Percentiles rank a stretch among this genome's conserved stretches.
Evolutionary conservation across 2,888 invertebrate genomes (phyloP).

Genomic region (Caenorhabditis sinica): DNA sequence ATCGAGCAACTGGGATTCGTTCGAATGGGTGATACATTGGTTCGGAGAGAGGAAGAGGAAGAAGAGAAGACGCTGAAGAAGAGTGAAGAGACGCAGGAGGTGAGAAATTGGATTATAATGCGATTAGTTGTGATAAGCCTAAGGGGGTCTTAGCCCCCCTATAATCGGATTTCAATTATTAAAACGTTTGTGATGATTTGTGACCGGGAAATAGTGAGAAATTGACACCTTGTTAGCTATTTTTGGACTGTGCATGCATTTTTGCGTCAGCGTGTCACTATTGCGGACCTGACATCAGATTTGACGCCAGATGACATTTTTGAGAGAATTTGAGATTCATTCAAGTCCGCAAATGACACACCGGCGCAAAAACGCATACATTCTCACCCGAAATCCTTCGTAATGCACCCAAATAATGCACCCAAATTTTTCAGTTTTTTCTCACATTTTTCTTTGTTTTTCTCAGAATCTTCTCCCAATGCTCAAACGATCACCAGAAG

Average conservation of each 20-base stretch:
- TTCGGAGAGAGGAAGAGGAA: neutral
- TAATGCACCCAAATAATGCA: too few relatives aligned
- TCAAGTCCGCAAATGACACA: too few relatives aligned
- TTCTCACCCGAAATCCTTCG: too few relatives aligned
- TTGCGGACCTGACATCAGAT: too few relatives aligned
- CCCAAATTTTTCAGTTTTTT: neutral
- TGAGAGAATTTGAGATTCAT: too few relatives aligned
- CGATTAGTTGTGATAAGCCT: too few relatives aligned
- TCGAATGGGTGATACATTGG: constrained; percentile 43
- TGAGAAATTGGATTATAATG: constrained; percentile 4
- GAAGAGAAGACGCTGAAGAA: constrained; percentile 10
- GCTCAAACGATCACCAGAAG: neutral
- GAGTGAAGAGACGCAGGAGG: constrained; percentile 3
- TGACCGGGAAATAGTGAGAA: constrained; percentile 1
- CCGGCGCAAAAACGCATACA: too few relatives aligned
- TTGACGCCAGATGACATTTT: too few relatives aligned
- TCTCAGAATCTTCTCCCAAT: neutral
- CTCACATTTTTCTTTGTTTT: neutral
- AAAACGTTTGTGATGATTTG: constrained; percentile 2
- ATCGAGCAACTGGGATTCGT: constrained; percentile 41
- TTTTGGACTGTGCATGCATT: too few relatives aligned
- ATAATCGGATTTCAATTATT: constrained; percentile 36
- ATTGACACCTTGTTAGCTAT: too few relatives aligned
- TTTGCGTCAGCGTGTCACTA: too few relatives aligned
- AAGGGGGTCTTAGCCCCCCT: too few relatives aligned